These are phyloP conservation scores for Periphyllus acericola DNA, from an alignment of 2,888 invertebrate species.

Conservation along the genomic window DNA sequence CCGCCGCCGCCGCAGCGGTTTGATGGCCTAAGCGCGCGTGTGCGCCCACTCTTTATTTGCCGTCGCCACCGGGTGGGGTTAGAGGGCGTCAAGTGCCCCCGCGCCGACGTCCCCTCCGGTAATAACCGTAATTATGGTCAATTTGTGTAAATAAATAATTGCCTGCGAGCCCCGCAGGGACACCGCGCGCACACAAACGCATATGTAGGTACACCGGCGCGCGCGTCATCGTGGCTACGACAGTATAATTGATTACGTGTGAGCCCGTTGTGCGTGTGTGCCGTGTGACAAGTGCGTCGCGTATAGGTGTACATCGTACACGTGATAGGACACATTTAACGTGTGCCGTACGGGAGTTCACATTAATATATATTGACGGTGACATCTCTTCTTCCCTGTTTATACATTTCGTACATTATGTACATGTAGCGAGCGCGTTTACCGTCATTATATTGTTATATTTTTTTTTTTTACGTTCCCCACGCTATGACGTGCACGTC, in stretches of 20 bases:
- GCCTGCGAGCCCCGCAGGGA: conserved; percentile 29
- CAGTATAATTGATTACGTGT: conserved; percentile 30
- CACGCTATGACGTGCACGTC: neutral
- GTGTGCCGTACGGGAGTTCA: neutral
- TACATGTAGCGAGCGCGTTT: neutral
- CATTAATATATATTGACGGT: conserved; percentile 2
- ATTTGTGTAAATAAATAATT: conserved; percentile 56
- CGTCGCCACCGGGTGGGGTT: conserved; percentile 36
- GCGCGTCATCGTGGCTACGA: neutral
- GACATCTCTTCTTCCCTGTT: conserved; percentile 3
- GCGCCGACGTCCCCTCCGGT: conserved; percentile 25
- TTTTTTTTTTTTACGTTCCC: neutral
- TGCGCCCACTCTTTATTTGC: conserved; percentile 36
- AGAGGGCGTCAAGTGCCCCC: conserved; percentile 48
- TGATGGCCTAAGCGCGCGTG: neutral
- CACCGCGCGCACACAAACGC: neutral
- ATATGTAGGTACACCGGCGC: neutral
- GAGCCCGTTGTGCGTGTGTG: neutral
- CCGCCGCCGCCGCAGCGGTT: neutral
- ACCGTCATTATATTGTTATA: neutral
- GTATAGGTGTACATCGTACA: neutral
- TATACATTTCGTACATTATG: neutral
- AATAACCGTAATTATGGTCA: conserved; percentile 59
- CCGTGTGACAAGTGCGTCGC: conserved; percentile 17
- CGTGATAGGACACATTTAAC: neutral